Conservation (phyloP, 2,113 vertebrate species). For the Alligator sinensis region DNA sequence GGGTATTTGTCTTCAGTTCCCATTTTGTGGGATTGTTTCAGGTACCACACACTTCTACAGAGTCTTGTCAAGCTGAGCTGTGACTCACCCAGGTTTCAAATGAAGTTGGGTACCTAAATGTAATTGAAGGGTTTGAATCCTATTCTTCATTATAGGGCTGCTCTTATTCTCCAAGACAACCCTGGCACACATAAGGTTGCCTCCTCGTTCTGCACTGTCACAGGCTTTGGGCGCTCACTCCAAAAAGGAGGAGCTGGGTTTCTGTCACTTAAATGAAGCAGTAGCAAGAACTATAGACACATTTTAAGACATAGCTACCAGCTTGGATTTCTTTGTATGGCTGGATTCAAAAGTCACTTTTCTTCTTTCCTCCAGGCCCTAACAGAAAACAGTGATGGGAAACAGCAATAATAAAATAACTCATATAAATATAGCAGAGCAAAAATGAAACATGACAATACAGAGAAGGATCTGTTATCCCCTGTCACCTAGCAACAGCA, state of each 20-base stretch:
- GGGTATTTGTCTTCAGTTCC: too few relatives aligned
- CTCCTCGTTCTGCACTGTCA: too few relatives aligned
- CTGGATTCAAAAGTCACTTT: neutral
- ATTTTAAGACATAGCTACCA: neutral
- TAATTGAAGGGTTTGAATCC: too few relatives aligned
- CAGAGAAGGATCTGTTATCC: neutral
- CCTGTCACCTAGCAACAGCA: neutral
- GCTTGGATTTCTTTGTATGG: neutral
- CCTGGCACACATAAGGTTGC: too few relatives aligned
- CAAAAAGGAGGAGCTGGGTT: neutral
- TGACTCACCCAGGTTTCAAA: too few relatives aligned
- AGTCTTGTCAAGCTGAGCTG: too few relatives aligned
- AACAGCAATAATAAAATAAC: neutral
- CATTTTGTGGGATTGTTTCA: too few relatives aligned
- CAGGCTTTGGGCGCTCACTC: neutral
- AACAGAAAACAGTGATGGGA: neutral
- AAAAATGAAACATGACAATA: neutral
- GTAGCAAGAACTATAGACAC: neutral
- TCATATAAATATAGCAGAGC: neutral
- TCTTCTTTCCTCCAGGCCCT: neutral
- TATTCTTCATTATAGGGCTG: too few relatives aligned
- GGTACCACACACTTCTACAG: too few relatives aligned
- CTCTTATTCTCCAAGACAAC: too few relatives aligned
- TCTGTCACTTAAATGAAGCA: neutral
- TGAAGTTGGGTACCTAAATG: too few relatives aligned